Base-by-base conservation (phyloP, 2,888 invertebrate genomes). In the Ommatoiulus sabulosus region DNA sequence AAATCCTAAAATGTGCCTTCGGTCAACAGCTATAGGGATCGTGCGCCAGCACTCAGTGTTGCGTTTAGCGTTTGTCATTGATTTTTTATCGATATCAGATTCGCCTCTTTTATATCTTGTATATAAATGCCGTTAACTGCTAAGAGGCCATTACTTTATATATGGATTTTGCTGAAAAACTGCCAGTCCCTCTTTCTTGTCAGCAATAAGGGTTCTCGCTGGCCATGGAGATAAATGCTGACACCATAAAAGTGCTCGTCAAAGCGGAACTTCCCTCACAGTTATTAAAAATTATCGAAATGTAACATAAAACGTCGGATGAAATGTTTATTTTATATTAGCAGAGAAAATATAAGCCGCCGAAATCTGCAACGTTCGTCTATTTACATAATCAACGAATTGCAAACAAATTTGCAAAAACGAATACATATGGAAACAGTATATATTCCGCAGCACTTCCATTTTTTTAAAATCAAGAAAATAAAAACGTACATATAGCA, bases 61-160 rank as follows among this genome's bases (percentile, higher is more conserved):
- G 72, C 72, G 24, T 72, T 72, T 72, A 24, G 72, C 72, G 20
- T 72, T 72, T 72, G 63, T 72, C 72, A 72, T 72, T 72, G 72
- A 72, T 72, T 72, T 63, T 72, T 72, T 72, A 72, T 72, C 72
- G 72, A 72, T 72, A 72, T 72, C 20, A 72, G 72, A 72, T 72
- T 72, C 72, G 72, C 72, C 72, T 72, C 72, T 72, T 20, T n/a
- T 72, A 72, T 72, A 72, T 72, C 72, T 72, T 20, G 72, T 72
- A 24, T 72, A 72, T 24, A 72, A 72, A 72, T 72, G 72, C 72
- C 72, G 72, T 72, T 72, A 72, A 72, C 72, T 72, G 72, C 24
- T 72, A 72, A 72, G 72, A 72, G 72, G 72, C 72, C 72, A 24
- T 72, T 72, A 72, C 72, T 72, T 72, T 72, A 72, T 72, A 72